Base-by-base conservation (phyloP, 2,888 invertebrate genomes). In the Hylaea fasciaria region DNA sequence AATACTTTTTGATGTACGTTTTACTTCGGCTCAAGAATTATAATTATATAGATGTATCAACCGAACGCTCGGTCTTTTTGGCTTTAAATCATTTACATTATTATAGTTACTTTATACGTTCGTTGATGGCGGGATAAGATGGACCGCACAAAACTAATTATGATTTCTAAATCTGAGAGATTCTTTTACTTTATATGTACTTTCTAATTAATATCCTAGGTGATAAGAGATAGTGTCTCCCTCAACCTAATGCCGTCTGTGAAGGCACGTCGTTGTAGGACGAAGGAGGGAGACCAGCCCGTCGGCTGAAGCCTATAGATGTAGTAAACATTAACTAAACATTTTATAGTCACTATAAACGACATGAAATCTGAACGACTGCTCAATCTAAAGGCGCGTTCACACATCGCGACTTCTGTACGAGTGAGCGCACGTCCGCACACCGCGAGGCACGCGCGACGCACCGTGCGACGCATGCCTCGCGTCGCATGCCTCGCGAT, bases 71-170 rank as follows among this genome's bases (percentile, higher is more conserved):
- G 64, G 64, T 66, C 50, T 56, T 57, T 32, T 76, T 77, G 76
- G 82, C 81, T 82, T 82, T 83, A 81, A 80, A 73, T 72, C 62
- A 69, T 74, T 77, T 73, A 71, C 67, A 66, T 62, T 70, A 68
- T 57, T 68, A 62, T 69, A 61, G 61, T 69, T 68, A 70, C 52
- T 70, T 67, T 67, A 69, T 73, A 54, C 59, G 69, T 76, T 65
- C 69, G 68, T 74, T 69, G 62, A 57, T 52, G 54, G 81, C 78
- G 81, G 78, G 64, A 71, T 73, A 60, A 67, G 62, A 70, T 66
- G 67, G 69, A 47, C 81, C 84, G 86, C 86, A 82, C 86, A 79
- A 85, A 85, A 75, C 67, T 59, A 66, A 58, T 65, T 74, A 75
- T 71, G 60, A 71, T 77, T 80, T 79, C 66, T 64, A 74, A 76